These are phyloP conservation scores for Drosophila neotestacea DNA, from an alignment of 2,888 invertebrate species.

Conservation along the genomic window DNA sequence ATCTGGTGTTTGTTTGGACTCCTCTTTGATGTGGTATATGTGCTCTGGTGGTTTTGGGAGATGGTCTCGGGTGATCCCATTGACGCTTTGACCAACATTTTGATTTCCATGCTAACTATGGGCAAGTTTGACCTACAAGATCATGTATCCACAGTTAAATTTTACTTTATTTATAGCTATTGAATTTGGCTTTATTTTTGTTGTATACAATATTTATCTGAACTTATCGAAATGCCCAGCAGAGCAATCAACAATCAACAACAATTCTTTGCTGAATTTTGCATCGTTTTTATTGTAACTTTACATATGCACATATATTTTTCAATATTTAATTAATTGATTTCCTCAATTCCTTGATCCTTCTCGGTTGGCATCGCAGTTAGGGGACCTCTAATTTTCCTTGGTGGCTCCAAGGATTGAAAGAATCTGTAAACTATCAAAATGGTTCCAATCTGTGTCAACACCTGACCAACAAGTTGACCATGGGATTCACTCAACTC, in stretches of 20 bases:
- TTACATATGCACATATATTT: neutral
- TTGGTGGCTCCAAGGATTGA: constrained; percentile 10
- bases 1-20: constrained; percentile 53
- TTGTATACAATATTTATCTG: constrained; percentile 57
- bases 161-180: constrained; percentile 31
- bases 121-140: constrained; percentile 23
- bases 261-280: constrained; percentile 3
- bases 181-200: constrained; percentile 59
- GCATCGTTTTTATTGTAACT: constrained; percentile 31
- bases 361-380: neutral
- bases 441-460: constrained; percentile 30
- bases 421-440: constrained; percentile 37
- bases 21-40: constrained; percentile 47
- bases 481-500: constrained; percentile 5
- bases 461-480: constrained; percentile 17
- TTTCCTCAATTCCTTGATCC: constrained; percentile 16
- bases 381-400: neutral
- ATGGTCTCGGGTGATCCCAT: constrained; percentile 55
- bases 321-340: neutral
- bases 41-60: constrained; percentile 53
- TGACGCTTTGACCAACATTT: constrained; percentile 66
- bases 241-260: neutral
- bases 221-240: constrained; percentile 17
- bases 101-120: constrained; percentile 65
- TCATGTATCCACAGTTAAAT: neutral